Evolutionary conservation across 2,113 vertebrate species (phyloP), one percentile per base, ranked within the genome.

Genomic region (Phocoena phocoena): DNA sequence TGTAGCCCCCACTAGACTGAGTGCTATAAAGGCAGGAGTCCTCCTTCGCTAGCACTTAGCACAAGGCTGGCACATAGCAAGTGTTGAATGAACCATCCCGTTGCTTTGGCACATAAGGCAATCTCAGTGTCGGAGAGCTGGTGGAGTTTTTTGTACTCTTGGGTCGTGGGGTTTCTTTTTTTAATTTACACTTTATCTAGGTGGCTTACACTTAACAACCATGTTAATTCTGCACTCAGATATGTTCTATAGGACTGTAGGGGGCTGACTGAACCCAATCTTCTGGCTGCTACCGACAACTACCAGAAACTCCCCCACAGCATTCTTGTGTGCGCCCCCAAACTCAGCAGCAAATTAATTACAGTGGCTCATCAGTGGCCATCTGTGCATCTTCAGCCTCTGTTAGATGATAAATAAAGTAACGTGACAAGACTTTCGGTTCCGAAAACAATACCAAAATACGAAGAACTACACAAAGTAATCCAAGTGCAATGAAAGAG

Each of bases 361-460:
- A 60, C 14, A 38, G 7, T 12, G 44, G 44, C 92, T 91, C 15
- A 20, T 91, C 81, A 88, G 81, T 83, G 50, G 88, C 63, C 85
- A 70, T 50, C 86, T 80, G 62, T 67, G 95, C 83, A 25, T 90
- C 94, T 85, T 88, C 73, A 92, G 83, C 47, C 79, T 88, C 62
- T 50, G 55, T 89, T 62, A 96, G 90, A 68, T 92, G 82, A 90
- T 84, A 97, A 98, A 97, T 96, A 98, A 97, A 76, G 95, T 91
- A 95, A 82, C 93, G 87, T 80, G 95, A 97, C 85, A 73, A 89
- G 93, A 87, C 81, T 97, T 97, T 95, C 79, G 83, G 80, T 94
- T 79, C 95, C 55, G 88, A 63, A 96, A 94, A 97, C 88, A 96
- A 95, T 90, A 89, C 95, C 82, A 41, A 73, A 47, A 71, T 53